Evolutionary conservation across 2,113 vertebrate species (phyloP).

Genomic region (Motacilla tschutschensis): DNA sequence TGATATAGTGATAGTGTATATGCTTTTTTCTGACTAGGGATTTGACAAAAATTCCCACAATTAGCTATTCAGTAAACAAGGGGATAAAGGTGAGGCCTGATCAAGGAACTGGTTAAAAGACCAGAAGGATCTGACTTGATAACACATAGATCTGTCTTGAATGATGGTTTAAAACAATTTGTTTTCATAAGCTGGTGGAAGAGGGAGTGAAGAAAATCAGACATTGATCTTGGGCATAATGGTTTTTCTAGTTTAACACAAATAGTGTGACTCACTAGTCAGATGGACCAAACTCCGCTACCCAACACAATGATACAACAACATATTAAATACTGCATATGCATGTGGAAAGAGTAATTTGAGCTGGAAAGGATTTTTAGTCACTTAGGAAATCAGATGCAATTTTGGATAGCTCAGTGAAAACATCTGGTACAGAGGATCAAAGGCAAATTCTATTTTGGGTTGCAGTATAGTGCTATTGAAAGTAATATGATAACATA

Average conservation of each 20-base stretch:
- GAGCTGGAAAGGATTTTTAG: constrained; percentile 18
- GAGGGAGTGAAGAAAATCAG: neutral
- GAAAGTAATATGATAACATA: constrained; percentile 23
- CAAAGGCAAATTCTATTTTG: constrained; percentile 39
- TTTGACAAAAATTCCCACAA: neutral
- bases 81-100: neutral
- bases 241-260: neutral
- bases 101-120: neutral
- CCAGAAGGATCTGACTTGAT: neutral
- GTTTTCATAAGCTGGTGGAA: neutral
- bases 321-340: neutral
- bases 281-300: neutral
- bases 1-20: neutral
- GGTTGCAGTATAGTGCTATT: neutral
- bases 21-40: neutral
- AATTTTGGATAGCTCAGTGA: constrained; percentile 9
- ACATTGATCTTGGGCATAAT: neutral
- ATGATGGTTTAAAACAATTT: neutral
- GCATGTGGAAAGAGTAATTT: neutral
- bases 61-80: neutral
- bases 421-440: constrained; percentile 28
- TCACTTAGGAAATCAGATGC: constrained; percentile 19
- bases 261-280: neutral
- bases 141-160: neutral
- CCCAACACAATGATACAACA: neutral